Conservation (phyloP, 2,113 vertebrate genomes). For the Pogona vitticeps region DNA sequence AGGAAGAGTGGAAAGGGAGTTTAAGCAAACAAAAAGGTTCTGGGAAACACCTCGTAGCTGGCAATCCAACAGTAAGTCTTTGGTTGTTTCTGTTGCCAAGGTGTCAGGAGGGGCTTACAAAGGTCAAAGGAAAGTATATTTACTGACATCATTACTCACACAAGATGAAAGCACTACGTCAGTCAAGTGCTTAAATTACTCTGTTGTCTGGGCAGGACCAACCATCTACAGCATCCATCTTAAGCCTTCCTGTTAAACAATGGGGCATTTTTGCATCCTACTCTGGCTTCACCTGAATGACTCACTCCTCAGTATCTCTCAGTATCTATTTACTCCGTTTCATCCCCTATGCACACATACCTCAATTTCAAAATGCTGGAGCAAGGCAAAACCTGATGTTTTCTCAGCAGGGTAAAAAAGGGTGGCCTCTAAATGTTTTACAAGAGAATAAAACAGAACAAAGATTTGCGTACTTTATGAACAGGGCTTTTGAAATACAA, state of each 20-base stretch:
- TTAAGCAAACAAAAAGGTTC: not conserved
- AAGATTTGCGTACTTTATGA: not conserved
- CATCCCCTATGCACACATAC: not conserved
- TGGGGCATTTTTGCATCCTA: not conserved
- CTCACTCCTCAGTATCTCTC: not conserved
- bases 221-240: not conserved
- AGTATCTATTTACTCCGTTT: not conserved
- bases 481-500: too few species aligned
- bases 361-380: not conserved
- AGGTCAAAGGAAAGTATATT: conserved; percentile 5
- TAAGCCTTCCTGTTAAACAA: not conserved
- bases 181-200: not conserved
- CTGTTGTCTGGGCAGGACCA: not conserved
- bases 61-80: not conserved
- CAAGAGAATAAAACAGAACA: not conserved
- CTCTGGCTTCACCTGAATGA: not conserved
- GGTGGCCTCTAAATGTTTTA: not conserved
- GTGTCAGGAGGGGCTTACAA: not conserved
- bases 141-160: not conserved
- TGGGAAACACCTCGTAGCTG: not conserved
- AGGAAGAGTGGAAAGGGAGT: conserved; percentile 7
- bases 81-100: not conserved
- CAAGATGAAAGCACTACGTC: not conserved
- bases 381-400: not conserved
- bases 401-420: not conserved